Evolutionary conservation across 2,888 invertebrate species (phyloP).

Genomic region (Pollenia labialis): DNA sequence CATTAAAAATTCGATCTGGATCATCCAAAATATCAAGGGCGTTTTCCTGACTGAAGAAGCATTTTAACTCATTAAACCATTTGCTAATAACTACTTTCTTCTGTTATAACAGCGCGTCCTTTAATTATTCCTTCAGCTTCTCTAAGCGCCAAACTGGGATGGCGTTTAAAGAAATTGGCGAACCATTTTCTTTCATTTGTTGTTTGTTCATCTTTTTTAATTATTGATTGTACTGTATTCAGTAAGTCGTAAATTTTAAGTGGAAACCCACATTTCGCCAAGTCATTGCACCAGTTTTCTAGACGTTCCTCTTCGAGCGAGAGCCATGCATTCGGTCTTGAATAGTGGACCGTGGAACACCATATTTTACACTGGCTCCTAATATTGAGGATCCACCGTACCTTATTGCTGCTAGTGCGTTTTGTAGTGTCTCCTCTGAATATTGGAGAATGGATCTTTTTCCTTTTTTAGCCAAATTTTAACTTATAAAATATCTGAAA

Average conservation of each 20-base stretch:
- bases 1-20: conserved; percentile 32
- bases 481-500: not conserved
- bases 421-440: conserved; percentile 10
- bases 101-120: conserved; percentile 37
- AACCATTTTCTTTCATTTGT: conserved; percentile 39
- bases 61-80: conserved; percentile 14
- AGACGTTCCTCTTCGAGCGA: conserved; percentile 29
- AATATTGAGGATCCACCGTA: not conserved
- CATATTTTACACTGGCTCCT: conserved; percentile 27
- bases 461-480: conserved; percentile 2
- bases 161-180: conserved; percentile 7
- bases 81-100: conserved; percentile 48
- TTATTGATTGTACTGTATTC: not conserved
- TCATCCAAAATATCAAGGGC: not conserved
- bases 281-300: conserved; percentile 13
- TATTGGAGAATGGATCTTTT: conserved; percentile 5
- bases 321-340: conserved; percentile 32
- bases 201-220: conserved; percentile 2
- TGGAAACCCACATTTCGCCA: conserved; percentile 52
- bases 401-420: conserved; percentile 3
- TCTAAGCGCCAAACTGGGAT: conserved; percentile 18
- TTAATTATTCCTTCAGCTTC: conserved; percentile 18
- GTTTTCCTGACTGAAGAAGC: not conserved
- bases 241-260: conserved; percentile 22
- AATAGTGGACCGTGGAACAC: conserved; percentile 27